These are phyloP conservation scores for Sitobion miscanthi DNA, from an alignment of 1,140 invertebrate species.

Conservation along the genomic window DNA sequence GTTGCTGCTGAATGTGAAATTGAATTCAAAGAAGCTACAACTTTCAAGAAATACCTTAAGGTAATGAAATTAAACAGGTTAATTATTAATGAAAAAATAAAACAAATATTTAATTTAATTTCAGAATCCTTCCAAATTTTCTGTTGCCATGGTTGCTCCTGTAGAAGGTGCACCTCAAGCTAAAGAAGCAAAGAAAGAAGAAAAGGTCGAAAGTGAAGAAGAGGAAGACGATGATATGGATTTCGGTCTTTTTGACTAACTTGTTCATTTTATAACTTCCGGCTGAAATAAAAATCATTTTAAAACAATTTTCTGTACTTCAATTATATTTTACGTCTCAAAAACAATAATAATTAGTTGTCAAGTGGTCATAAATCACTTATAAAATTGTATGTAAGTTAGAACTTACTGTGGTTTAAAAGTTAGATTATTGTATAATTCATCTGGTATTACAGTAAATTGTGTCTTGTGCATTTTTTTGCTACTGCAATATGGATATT, in stretches of 20 bases:
- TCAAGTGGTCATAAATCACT: no score
- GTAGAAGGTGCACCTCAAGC: conserved; percentile 70
- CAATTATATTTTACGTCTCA: not conserved
- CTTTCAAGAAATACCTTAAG: conserved; percentile 90
- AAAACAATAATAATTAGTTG: not conserved
- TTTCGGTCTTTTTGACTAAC: conserved; percentile 92
- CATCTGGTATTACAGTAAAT: no score
- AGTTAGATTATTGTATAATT: no score
- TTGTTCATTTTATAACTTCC: conserved; percentile 28
- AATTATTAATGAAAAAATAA: not conserved
- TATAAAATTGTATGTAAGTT: no score
- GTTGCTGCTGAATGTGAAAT: conserved; percentile 95
- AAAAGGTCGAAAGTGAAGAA: conserved; percentile 81
- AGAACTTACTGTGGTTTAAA: no score
- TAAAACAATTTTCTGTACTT: not conserved
- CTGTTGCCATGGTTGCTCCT: conserved; percentile 70
- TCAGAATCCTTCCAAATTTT: conserved; percentile 93
- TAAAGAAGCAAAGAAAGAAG: conserved; percentile 69
- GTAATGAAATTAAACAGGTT: conserved; percentile 62
- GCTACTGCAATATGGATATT: no score
- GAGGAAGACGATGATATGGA: conserved; percentile 96
- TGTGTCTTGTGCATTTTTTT: no score
- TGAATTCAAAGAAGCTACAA: conserved; percentile 91
- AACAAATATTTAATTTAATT: conserved; percentile 61
- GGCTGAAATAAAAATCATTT: conserved; percentile 30